Evolutionary conservation across 2,113 vertebrate species (phyloP).

Genomic region (Pogona vitticeps): DNA sequence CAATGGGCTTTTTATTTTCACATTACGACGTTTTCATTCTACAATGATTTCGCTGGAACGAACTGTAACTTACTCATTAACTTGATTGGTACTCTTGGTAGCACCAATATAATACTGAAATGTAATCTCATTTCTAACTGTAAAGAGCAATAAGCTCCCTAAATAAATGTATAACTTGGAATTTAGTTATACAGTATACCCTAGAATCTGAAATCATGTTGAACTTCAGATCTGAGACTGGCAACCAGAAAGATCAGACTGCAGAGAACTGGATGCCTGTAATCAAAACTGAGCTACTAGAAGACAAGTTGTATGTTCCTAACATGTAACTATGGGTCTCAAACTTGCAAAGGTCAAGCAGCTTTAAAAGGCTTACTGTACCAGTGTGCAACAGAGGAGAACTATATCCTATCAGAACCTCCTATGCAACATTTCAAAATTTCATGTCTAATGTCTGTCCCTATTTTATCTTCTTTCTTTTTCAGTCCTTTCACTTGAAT

Average conservation of each 20-base stretch:
- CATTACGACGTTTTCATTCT: no score
- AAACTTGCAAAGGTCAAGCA: neutral
- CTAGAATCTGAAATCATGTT: neutral
- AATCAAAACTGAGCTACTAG: neutral
- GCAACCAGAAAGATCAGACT: neutral
- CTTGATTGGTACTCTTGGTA: no score
- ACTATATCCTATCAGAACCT: no score
- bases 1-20: no score
- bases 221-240: neutral
- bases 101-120: neutral
- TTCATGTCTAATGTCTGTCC: no score
- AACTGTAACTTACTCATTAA: no score
- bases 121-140: neutral
- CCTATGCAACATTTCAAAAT: no score
- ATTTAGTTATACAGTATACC: neutral
- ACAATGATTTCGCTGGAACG: no score
- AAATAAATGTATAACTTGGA: neutral
- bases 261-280: neutral
- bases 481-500: neutral
- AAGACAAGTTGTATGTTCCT: neutral
- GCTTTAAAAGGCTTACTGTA: neutral
- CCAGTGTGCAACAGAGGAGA: neutral
- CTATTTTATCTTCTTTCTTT: neutral
- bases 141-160: neutral
- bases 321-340: neutral